A percentile compares a stretch with the other conserved stretches of the same genome.
These are phyloP conservation scores for Microchirus variegatus DNA, from an alignment of 2,797 vertebrate genomes.

Conservation along the genomic window DNA sequence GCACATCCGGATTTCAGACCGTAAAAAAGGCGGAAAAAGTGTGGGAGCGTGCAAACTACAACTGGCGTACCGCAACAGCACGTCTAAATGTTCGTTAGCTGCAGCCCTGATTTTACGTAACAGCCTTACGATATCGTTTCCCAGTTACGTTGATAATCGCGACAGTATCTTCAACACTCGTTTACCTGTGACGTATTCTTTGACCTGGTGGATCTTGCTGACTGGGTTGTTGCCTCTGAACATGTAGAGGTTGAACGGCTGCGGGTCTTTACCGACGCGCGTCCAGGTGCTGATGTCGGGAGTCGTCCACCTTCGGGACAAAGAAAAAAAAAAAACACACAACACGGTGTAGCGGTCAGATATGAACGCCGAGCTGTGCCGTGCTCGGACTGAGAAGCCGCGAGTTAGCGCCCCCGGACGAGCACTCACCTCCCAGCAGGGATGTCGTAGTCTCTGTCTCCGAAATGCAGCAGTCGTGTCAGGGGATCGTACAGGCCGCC, in stretches of 20 bases:
- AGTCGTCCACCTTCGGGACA: conserved; percentile 89
- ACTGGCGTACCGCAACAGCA: too few species aligned
- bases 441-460: conserved; percentile 97
- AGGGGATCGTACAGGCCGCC: conserved; percentile 95
- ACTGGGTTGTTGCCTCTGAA: conserved; percentile 97
- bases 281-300: conserved; percentile 98
- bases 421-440: conserved; percentile 84
- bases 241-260: conserved; percentile 98
- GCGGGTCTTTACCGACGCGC: conserved; percentile 92
- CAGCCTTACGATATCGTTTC: too few species aligned
- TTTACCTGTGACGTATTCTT: conserved; percentile 98
- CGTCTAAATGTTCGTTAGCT: too few species aligned
- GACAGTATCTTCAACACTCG: too few species aligned
- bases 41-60: too few species aligned
- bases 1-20: too few species aligned
- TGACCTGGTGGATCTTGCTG: conserved; percentile 96
- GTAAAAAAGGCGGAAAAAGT: too few species aligned
- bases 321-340: neutral
- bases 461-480: conserved; percentile 96
- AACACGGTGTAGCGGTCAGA: neutral
- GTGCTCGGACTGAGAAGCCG: neutral
- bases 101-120: too few species aligned
- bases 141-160: too few species aligned
- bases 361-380: too few species aligned
- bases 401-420: neutral